Base-by-base conservation (phyloP, 2,888 invertebrate species). In the Agrypnus murinus region DNA sequence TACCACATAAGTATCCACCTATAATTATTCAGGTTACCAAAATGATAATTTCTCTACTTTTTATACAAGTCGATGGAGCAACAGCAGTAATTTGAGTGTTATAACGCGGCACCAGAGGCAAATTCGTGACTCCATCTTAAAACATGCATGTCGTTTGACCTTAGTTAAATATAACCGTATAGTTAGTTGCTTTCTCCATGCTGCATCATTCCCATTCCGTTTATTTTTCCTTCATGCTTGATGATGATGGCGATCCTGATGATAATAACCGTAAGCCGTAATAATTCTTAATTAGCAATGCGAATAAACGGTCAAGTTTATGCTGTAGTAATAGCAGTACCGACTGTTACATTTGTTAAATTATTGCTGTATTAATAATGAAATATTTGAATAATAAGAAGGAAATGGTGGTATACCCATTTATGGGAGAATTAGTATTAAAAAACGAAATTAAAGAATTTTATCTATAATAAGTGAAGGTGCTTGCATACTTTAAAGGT, bases 81-180 rank as follows among this genome's bases (percentile, higher is more conserved):
- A 15, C 31, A 45, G 43, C 59, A 43, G 43, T 67, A 67, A 63
- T 62, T 69, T 64, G 46, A 69, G 58, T 59, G 55, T 15, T 43
- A 58, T 17, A 60, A 25, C 57, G 68, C 69, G 72, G 72, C 72
- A 64, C 72, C 68, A 62, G 55, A 57, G 72, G 72, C 68, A 55
- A 72, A 69, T 66, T 72, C 72, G 72, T 72, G 72, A 65, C 72
- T 69, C 45, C 43, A 40, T 43, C 63, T 65, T 62, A 59, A 63
- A 68, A 40, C 60, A 66, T 63, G 60, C 53, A 65, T 55, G 60
- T 25, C 38, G 65, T 60, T 55, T 63, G 65, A 67, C 71, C 73
- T 69, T 66, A 62, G 66, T 63, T 70, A 71, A 72, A 71, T 71
- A 71, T 71, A 69, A 65, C 65, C 65, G 64, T 25, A n/a, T n/a